A percentile compares a stretch with the other conserved stretches of the same genome.
phyloP scores from a whole-genome alignment of 2,113 vertebrate genomes.

The Leptosomus discolor region DNA sequence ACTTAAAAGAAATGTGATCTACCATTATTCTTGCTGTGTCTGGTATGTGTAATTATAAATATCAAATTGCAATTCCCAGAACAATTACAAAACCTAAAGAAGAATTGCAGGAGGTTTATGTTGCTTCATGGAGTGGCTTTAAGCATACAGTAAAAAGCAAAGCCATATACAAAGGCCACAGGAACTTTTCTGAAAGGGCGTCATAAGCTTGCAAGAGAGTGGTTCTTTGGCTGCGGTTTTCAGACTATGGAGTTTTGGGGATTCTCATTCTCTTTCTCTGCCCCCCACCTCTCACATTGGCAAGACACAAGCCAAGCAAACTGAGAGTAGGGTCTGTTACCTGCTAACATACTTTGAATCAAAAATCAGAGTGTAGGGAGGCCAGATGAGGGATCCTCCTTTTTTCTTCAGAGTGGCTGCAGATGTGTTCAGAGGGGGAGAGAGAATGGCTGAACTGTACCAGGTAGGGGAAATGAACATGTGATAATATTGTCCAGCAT shows the following conservation, averaged over 20 bases:
- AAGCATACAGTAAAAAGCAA: background rate
- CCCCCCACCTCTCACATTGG: rapidly evolving
- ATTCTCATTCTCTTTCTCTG: background rate
- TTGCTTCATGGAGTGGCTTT: background rate
- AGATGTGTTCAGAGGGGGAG: background rate
- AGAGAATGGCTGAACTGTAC: background rate
- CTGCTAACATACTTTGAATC: background rate
- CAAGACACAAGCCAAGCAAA: background rate
- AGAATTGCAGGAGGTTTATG: background rate
- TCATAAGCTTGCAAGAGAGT: background rate
- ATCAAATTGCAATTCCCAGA: background rate
- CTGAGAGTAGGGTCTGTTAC: background rate
- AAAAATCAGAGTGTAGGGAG: background rate
- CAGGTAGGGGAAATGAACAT: too few species aligned
- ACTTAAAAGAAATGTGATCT: background rate
- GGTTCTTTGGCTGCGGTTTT: background rate
- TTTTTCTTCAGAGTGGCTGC: background rate
- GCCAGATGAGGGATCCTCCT: background rate
- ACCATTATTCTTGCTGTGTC: background rate
- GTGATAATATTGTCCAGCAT: background rate
- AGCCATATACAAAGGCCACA: background rate
- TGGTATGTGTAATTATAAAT: background rate
- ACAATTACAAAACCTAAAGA: background rate
- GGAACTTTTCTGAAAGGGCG: background rate
- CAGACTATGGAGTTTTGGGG: background rate